phyloP scores from a whole-genome alignment of 2,797 vertebrate genomes.

The Ambastaia sidthimunki region DNA sequence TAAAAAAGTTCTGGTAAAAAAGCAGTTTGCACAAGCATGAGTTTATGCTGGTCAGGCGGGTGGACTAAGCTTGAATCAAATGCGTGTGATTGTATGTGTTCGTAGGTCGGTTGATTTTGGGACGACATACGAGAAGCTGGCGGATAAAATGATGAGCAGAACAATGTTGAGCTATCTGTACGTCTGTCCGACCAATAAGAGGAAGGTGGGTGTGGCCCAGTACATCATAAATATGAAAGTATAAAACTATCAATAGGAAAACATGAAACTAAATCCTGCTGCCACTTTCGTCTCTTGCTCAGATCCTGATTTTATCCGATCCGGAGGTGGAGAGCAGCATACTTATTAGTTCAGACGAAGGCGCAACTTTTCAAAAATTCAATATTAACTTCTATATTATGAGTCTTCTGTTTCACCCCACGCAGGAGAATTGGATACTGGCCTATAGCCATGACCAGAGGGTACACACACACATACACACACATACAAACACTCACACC shows the following conservation, averaged over 20 bases:
- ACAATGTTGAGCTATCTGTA: conserved; percentile 95
- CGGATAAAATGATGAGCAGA: conserved; percentile 92
- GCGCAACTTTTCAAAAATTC: conserved; percentile 93
- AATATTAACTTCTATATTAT: conserved; percentile 92
- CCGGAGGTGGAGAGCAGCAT: conserved; percentile 94
- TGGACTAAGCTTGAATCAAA: not conserved
- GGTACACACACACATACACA: conserved; percentile 70
- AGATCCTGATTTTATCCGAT: conserved; percentile 98
- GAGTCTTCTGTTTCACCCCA: conserved; percentile 93
- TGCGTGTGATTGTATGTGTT: conserved; percentile 34
- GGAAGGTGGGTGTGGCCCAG: conserved; percentile 80
- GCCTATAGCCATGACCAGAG: conserved; percentile 95
- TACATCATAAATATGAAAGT: not conserved
- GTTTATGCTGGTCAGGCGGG: not conserved
- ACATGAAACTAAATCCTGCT: not conserved
- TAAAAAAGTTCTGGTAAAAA: not conserved
- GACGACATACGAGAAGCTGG: conserved; percentile 92
- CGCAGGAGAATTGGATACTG: conserved; percentile 94
- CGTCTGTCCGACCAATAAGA: conserved; percentile 96
- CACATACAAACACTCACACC: conserved; percentile 4
- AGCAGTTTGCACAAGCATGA: not conserved
- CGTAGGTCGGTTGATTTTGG: conserved; percentile 94
- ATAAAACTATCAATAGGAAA: conserved; percentile 5
- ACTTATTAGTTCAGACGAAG: conserved; percentile 95
- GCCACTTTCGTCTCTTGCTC: conserved; percentile 59